phyloP scores from a whole-genome alignment of 2,888 invertebrate species.

The Globia sparganii region DNA sequence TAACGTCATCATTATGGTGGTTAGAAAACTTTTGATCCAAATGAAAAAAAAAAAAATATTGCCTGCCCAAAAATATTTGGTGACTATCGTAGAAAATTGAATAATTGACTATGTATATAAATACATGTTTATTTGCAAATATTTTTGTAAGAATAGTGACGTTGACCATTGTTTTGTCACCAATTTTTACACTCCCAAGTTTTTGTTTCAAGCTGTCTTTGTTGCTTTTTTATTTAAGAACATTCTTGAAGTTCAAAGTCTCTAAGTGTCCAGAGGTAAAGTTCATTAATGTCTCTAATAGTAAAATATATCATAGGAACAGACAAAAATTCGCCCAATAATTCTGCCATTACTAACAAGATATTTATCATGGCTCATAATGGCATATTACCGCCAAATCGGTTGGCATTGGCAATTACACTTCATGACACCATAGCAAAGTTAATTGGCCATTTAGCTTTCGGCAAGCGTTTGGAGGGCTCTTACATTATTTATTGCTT shows the following conservation, averaged over 20 bases:
- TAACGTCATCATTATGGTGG: neutral
- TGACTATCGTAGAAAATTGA: neutral
- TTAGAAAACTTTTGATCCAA: neutral
- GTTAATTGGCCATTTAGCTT: constrained; percentile 64
- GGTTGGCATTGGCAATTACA: constrained; percentile 56
- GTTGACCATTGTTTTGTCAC: constrained; percentile 10
- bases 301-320: neutral
- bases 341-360: constrained; percentile 38
- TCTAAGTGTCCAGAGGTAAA: neutral
- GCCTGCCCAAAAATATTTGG: neutral
- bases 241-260: neutral
- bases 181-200: neutral
- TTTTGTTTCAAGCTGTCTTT: neutral
- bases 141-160: constrained; percentile 1
- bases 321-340: constrained; percentile 38
- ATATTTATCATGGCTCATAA: constrained; percentile 52
- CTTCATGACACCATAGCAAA: constrained; percentile 64
- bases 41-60: neutral
- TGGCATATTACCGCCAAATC: constrained; percentile 67
- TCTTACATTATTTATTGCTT: constrained; percentile 61
- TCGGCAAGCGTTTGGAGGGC: constrained; percentile 48
- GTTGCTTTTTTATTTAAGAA: neutral
- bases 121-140: neutral
- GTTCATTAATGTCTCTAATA: neutral
- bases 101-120: constrained; percentile 9